Percentiles rank a stretch among this genome's conserved stretches.
Conservation (phyloP, 2,888 invertebrate species). For the Danaus chrysippus region DNA sequence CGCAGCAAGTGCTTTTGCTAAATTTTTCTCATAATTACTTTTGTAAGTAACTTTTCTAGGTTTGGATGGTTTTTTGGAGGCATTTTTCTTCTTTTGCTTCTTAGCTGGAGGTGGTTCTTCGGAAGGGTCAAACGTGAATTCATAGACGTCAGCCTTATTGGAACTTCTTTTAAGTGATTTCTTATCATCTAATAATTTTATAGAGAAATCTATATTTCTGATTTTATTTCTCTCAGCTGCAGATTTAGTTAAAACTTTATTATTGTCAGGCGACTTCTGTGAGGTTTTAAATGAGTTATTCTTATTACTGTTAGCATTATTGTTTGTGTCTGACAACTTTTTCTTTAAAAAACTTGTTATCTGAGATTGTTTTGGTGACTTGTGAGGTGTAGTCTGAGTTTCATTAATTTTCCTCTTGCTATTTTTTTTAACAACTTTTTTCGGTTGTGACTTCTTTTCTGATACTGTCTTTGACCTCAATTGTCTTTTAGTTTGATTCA, state of each 20-base stretch:
- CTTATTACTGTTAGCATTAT: conserved; percentile 40
- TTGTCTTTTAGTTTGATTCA: conserved; percentile 21
- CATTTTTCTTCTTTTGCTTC: conserved; percentile 57
- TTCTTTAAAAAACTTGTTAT: conserved; percentile 27
- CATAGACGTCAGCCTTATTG: conserved; percentile 61
- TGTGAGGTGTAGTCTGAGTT: conserved; percentile 21
- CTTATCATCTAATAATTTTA: conserved; percentile 51
- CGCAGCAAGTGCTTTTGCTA: conserved; percentile 55
- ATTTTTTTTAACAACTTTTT: conserved; percentile 14
- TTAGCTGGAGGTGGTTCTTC: conserved; percentile 66
- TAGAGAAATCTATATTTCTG: conserved; percentile 41
- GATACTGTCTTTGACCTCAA: conserved; percentile 6
- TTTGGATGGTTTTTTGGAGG: conserved; percentile 49
- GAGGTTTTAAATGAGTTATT: background rate
- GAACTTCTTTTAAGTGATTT: conserved; percentile 39
- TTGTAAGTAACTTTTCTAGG: conserved; percentile 49
- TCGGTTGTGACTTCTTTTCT: conserved; percentile 12
- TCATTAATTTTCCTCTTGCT: conserved; percentile 20
- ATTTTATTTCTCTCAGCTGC: conserved; percentile 14
- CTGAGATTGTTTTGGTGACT: conserved; percentile 27
- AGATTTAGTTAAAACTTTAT: conserved; percentile 14
- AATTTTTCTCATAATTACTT: conserved; percentile 60
- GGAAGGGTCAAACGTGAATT: conserved; percentile 70
- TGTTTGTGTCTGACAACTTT: conserved; percentile 45
- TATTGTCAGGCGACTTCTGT: conserved; percentile 21